Base-by-base conservation (phyloP, 2,888 invertebrate species). In the Tetramorium bicarinatum region DNA sequence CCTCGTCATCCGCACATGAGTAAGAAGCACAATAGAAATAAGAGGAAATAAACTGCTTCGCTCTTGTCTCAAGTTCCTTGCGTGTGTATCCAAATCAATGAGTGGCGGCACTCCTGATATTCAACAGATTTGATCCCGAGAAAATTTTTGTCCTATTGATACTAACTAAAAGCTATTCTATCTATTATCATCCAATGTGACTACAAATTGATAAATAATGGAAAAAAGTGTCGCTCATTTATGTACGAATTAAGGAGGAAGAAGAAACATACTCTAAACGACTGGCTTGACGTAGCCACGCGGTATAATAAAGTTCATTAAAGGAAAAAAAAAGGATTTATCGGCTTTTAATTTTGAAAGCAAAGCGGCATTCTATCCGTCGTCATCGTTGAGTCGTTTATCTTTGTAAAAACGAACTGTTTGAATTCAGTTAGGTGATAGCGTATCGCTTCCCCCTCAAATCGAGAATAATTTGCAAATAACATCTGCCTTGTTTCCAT, bases 1-100 rank as follows among this genome's bases (percentile, higher is more conserved):
- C 93, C 92, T 85, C 93, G 93, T 90, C 93, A 93, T 91, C 92
- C 92, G 82, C 92, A 90, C 82, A 88, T 91, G 89, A 90, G 87
- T 89, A 90, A 91, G 90, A 94, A 94, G 91, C 92, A 93, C 90
- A 94, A 94, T 91, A 94, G 94, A 90, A 92, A 87, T 92, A 94
- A 94, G 91, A 92, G 93, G 92, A 94, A 94, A 92, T 94, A 94
- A 93, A 89, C 76, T 83, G 15, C 15, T 67, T 79, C 69, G 74
- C 71, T 80, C 71, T 80, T 61, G 59, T 59, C 44, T 66, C 69
- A 79, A 69, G 79, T 79, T 80, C 79, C 71, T 80, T 59, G 21
- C 21, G 59, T 47, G n/a, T n/a, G 29, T 71, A 47, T 61, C 18
- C 59, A 71, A 80, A 38, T 71, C 38, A 34, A 74, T 38, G 41